phyloP scores from a whole-genome alignment of 2,888 invertebrate genomes.

The Sycophila texana region DNA sequence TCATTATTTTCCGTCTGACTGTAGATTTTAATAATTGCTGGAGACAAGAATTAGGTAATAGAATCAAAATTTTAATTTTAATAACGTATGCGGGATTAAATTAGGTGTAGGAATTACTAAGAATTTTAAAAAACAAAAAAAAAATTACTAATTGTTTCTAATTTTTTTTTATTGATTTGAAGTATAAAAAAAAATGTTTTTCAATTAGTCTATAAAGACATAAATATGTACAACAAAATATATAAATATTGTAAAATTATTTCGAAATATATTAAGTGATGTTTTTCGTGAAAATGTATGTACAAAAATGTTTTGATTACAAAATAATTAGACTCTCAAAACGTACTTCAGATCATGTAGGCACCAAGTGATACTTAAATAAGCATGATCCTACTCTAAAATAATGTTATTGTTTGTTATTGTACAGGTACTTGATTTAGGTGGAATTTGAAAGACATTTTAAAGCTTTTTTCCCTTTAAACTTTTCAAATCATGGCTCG shows the following conservation, averaged over 20 bases:
- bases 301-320: constrained; percentile 36
- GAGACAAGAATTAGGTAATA: constrained; percentile 44
- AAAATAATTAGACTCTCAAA: constrained; percentile 19
- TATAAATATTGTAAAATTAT: constrained; percentile 39
- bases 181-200: constrained; percentile 29
- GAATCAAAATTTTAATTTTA: background rate
- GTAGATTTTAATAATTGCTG: constrained; percentile 10
- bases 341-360: constrained; percentile 47
- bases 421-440: constrained; percentile 52
- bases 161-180: constrained; percentile 32
- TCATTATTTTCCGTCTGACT: constrained; percentile 19
- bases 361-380: constrained; percentile 30
- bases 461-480: constrained; percentile 39
- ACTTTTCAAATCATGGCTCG: constrained; percentile 29
- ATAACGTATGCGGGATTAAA: background rate
- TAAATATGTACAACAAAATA: constrained; percentile 30
- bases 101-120: constrained; percentile 23
- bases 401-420: constrained; percentile 30
- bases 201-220: background rate
- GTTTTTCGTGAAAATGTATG: constrained; percentile 24
- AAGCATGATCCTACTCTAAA: constrained; percentile 46
- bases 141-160: constrained; percentile 11
- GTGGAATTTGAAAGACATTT: constrained; percentile 45
- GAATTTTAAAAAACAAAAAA: constrained; percentile 6
- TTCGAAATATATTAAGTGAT: constrained; percentile 39